phyloP scores from a whole-genome alignment of 2,113 vertebrate genomes.

The Actenoides lindsayi region DNA sequence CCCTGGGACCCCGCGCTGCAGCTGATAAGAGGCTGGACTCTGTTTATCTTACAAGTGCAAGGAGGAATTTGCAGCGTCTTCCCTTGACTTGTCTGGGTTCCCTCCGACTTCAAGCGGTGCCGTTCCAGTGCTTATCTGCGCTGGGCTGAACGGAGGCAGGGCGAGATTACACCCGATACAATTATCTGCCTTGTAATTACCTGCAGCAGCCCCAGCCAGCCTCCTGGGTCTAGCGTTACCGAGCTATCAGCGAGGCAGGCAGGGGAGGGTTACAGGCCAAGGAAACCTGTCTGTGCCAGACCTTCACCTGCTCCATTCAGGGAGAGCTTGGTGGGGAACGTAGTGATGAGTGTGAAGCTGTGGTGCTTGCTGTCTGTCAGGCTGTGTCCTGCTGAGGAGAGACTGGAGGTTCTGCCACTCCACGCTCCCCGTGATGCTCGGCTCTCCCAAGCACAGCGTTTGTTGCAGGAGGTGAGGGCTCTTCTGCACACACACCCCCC shows the following conservation, averaged over 20 bases:
- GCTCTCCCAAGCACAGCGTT: rapidly evolving
- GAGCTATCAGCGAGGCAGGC: background rate
- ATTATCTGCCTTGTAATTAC: background rate
- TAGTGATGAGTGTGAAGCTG: rapidly evolving
- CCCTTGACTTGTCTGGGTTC: background rate
- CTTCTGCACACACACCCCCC: background rate
- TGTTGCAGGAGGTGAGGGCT: background rate
- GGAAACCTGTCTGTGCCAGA: background rate
- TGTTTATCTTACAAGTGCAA: background rate
- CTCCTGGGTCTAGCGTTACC: rapidly evolving
- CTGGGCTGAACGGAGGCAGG: background rate
- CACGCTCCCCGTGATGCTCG: rapidly evolving
- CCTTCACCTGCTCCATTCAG: background rate
- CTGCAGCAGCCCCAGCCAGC: background rate
- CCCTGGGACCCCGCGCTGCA: rapidly evolving
- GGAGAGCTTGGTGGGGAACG: rapidly evolving
- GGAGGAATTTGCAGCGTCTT: background rate
- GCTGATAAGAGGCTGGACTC: background rate
- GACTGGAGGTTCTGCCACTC: background rate
- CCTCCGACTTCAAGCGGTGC: rapidly evolving
- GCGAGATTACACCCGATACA: background rate
- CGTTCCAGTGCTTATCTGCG: background rate
- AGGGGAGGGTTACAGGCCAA: background rate
- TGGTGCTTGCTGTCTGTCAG: background rate
- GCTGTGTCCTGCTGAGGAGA: background rate